These are phyloP conservation scores for Lophochroa leadbeateri DNA, from an alignment of 2,113 vertebrate species.

Conservation along the genomic window DNA sequence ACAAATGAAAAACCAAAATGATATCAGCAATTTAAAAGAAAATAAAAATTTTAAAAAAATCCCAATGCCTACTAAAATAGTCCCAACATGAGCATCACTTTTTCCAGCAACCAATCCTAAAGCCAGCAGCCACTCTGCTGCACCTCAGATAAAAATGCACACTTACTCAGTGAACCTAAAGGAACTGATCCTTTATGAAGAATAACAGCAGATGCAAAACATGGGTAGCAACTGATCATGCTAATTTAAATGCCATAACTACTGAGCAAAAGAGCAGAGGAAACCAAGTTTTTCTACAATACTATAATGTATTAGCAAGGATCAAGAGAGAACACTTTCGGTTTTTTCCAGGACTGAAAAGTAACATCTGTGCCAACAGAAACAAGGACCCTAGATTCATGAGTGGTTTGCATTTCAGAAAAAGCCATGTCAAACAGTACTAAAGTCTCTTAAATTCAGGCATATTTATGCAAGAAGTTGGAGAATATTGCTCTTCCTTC, in stretches of 20 bases:
- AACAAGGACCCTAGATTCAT: background rate
- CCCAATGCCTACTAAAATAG: background rate
- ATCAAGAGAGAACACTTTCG: background rate
- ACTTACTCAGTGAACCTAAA: background rate
- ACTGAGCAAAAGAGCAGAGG: background rate
- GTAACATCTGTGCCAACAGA: background rate
- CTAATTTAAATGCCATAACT: background rate
- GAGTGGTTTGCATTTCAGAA: background rate
- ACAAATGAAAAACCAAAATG: background rate
- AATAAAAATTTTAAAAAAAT: background rate
- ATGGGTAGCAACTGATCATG: background rate
- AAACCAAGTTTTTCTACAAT: background rate
- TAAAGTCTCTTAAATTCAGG: background rate
- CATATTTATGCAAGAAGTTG: background rate
- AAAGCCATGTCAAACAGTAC: background rate
- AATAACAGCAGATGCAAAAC: background rate
- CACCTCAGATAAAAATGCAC: background rate
- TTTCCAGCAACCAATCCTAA: background rate
- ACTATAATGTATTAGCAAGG: background rate
- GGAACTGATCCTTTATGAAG: background rate
- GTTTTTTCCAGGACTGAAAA: background rate
- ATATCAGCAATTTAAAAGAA: background rate
- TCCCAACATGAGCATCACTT: background rate
- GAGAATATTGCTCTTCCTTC: background rate
- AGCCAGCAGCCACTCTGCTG: background rate